Evolutionary conservation across 2,113 vertebrate species (phyloP).

Genomic region (Balaeniceps rex): DNA sequence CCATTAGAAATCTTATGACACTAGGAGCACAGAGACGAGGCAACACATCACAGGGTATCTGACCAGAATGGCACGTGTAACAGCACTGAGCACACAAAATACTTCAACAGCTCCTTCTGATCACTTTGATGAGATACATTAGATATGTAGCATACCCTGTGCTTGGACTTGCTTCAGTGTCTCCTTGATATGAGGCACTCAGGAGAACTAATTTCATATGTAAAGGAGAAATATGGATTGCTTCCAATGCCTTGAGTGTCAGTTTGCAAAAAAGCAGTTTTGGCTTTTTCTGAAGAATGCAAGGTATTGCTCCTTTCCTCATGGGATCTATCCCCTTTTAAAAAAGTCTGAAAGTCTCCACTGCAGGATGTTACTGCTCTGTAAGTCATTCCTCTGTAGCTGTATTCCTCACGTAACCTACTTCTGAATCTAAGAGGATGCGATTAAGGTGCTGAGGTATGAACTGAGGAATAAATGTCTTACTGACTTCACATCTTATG

Average conservation of each 20-base stretch:
- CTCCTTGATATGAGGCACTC: neutral
- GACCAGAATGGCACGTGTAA: fast-evolving
- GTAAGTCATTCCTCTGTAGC: neutral
- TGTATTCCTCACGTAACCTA: neutral
- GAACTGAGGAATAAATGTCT: neutral
- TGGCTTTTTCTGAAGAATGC: neutral
- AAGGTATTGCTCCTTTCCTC: neutral
- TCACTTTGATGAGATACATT: neutral
- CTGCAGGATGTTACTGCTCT: neutral
- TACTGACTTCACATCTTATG: neutral
- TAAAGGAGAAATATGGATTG: neutral
- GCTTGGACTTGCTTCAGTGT: neutral
- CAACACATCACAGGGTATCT: neutral
- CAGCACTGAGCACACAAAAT: neutral
- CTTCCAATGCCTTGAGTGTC: neutral
- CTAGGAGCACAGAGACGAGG: neutral
- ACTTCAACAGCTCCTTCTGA: neutral
- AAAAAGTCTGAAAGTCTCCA: neutral
- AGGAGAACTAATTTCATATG: fast-evolving
- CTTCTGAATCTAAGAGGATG: neutral
- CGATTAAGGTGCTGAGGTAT: neutral
- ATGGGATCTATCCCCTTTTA: neutral
- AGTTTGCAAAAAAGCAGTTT: neutral
- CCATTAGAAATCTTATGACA: neutral
- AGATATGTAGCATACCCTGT: neutral